Conservation (phyloP, 2,113 vertebrate genomes). For the Scatophagus argus region DNA sequence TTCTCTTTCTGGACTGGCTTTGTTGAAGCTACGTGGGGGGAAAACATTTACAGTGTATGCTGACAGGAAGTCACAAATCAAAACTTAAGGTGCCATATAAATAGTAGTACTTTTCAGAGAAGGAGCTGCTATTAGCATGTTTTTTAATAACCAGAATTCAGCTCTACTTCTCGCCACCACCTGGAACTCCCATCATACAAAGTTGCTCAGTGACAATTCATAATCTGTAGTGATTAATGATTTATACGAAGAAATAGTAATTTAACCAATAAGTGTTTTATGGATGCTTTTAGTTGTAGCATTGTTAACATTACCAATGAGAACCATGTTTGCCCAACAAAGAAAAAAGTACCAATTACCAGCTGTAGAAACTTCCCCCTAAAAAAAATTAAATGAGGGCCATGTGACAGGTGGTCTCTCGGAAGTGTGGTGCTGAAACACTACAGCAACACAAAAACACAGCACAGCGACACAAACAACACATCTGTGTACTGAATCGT, state of each 20-base stretch:
- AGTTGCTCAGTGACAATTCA: not conserved
- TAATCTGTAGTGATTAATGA: not conserved
- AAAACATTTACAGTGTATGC: not conserved
- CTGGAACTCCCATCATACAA: not conserved
- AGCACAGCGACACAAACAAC: too few relatives aligned
- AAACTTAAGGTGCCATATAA: not conserved
- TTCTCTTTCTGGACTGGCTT: not conserved
- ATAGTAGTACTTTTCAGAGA: not conserved
- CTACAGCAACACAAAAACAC: too few relatives aligned
- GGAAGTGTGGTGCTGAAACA: not conserved
- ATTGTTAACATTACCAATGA: not conserved
- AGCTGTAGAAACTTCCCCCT: not conserved
- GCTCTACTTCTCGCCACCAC: not conserved
- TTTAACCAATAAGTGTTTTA: not conserved
- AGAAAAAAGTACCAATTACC: not conserved
- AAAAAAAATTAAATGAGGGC: not conserved
- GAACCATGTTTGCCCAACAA: not conserved
- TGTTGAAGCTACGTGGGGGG: not conserved
- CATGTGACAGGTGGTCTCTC: not conserved
- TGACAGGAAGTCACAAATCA: not conserved
- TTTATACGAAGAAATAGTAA: not conserved
- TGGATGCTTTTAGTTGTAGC: not conserved
- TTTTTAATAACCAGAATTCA: not conserved
- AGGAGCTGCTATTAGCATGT: not conserved
- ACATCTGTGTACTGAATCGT: too few relatives aligned